Percentiles rank a stretch among this genome's conserved stretches.
These are phyloP conservation scores for Perizoma affinitatum DNA, from an alignment of 2,888 invertebrate genomes.

Conservation along the genomic window DNA sequence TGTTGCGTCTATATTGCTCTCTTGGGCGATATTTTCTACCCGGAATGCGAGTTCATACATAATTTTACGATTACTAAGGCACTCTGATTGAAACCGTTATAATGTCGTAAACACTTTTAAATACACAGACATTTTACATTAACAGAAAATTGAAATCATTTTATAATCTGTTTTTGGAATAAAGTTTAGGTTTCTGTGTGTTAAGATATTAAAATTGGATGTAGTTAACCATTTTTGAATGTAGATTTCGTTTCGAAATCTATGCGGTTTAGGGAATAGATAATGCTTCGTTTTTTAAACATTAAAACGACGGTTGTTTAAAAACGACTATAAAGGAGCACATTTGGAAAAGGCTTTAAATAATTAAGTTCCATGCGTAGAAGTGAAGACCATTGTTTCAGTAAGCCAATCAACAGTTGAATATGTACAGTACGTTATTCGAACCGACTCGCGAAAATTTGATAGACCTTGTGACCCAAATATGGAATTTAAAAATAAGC, in stretches of 20 bases:
- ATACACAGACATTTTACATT: neutral
- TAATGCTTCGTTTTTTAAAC: slow-evolving; percentile 7
- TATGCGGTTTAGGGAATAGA: slow-evolving; percentile 11
- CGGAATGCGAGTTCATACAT: slow-evolving; percentile 49
- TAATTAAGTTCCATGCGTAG: slow-evolving; percentile 13
- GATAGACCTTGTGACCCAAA: slow-evolving; percentile 3
- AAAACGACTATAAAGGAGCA: slow-evolving; percentile 9
- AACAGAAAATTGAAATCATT: no score
- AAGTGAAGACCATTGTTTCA: slow-evolving; percentile 5
- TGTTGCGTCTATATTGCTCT: slow-evolving; percentile 64
- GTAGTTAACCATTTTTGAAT: slow-evolving; percentile 1
- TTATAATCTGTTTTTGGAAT: neutral
- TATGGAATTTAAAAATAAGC: slow-evolving; percentile 18
- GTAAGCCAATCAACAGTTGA: slow-evolving; percentile 26
- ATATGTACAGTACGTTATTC: slow-evolving; percentile 9
- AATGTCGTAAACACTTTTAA: neutral
- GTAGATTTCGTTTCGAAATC: slow-evolving; percentile 8
- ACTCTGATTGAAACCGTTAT: neutral
- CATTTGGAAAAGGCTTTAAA: slow-evolving; percentile 19
- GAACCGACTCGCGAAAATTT: slow-evolving; percentile 8
- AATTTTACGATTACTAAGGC: slow-evolving; percentile 5
- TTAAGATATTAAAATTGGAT: neutral
- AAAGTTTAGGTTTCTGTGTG: neutral
- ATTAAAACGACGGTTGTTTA: slow-evolving; percentile 7
- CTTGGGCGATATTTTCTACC: slow-evolving; percentile 32